These are phyloP conservation scores for Bibio marci DNA, from an alignment of 2,888 invertebrate genomes.

Conservation along the genomic window DNA sequence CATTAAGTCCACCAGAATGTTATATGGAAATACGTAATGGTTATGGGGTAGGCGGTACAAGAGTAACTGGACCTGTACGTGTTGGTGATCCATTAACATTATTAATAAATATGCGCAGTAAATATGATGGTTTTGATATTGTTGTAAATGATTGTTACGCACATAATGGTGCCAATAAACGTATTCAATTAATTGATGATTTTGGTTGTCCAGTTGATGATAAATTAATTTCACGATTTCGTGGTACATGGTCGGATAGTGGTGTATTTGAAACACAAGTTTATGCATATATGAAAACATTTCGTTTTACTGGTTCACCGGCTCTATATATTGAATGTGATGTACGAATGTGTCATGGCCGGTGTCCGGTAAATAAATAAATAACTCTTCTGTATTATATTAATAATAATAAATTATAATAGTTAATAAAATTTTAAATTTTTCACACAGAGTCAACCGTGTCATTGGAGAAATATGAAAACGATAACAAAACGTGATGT, in stretches of 20 bases:
- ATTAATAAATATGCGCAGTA: constrained; percentile 86
- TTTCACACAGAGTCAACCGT: constrained; percentile 62
- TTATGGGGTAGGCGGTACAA: constrained; percentile 69
- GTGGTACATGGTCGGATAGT: constrained; percentile 83
- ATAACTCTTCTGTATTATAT: background rate
- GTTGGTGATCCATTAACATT: constrained; percentile 85
- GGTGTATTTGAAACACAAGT: constrained; percentile 87
- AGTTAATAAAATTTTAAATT: too few relatives aligned
- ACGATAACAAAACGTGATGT: constrained; percentile 58
- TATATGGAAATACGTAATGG: constrained; percentile 92
- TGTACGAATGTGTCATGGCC: constrained; percentile 87
- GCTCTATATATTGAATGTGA: constrained; percentile 90
- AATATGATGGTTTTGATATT: constrained; percentile 90
- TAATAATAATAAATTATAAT: background rate
- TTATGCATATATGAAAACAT: constrained; percentile 86
- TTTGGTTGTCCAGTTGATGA: constrained; percentile 88
- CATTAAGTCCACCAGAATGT: constrained; percentile 82
- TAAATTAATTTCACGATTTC: constrained; percentile 78
- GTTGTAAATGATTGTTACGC: constrained; percentile 89
- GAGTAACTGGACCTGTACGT: constrained; percentile 76
- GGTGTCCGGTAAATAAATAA: constrained; percentile 62
- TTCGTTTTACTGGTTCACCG: constrained; percentile 79
- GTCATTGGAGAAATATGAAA: constrained; percentile 84
- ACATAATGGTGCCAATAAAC: constrained; percentile 83
- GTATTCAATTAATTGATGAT: constrained; percentile 82